phyloP scores from a whole-genome alignment of 2,888 invertebrate species.

The Nectonema munidae region DNA sequence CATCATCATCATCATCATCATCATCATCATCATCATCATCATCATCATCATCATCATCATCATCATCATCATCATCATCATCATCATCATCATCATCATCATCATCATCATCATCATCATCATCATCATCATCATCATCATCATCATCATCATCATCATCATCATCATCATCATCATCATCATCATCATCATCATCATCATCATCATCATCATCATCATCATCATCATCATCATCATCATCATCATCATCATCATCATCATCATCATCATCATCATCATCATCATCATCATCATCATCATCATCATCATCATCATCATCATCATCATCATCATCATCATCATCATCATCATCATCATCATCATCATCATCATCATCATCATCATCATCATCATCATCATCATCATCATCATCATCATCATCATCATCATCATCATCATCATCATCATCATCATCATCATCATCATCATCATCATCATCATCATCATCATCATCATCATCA shows the following conservation, averaged over 20 bases:
- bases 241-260: constrained; percentile 5
- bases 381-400: constrained; percentile 5
- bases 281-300: constrained; percentile 5
- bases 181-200: not conserved
- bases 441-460: constrained; percentile 5
- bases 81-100: constrained; percentile 5
- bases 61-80: constrained; percentile 5
- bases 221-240: constrained; percentile 5
- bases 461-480: constrained; percentile 5
- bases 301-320: constrained; percentile 5
- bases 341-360: constrained; percentile 5
- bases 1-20: constrained; percentile 5
- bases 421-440: constrained; percentile 5
- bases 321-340: constrained; percentile 5
- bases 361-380: constrained; percentile 5
- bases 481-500: constrained; percentile 5
- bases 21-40: constrained; percentile 5
- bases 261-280: constrained; percentile 5
- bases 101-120: constrained; percentile 5
- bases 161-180: not conserved
- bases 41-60: constrained; percentile 5
- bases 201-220: constrained; percentile 5
- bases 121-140: constrained; percentile 5
- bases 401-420: constrained; percentile 5
- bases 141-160: constrained; percentile 5